Conservation (phyloP, 2,113 vertebrate genomes). For the Prunella himalayana region DNA sequence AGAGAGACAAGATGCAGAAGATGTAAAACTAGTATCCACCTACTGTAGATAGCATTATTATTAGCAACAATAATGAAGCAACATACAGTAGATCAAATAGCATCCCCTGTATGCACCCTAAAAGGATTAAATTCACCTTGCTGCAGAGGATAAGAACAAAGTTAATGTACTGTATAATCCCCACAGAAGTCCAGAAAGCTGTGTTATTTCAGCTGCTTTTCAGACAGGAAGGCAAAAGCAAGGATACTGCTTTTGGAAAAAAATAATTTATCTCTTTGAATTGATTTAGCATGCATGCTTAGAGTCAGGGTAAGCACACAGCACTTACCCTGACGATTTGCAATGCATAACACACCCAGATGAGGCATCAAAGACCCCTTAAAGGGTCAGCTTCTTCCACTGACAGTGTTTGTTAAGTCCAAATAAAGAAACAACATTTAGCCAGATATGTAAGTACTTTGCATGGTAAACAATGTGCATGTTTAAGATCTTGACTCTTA, state of each 20-base stretch:
- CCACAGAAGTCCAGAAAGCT: neutral
- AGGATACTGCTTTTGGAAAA: neutral
- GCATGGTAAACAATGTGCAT: neutral
- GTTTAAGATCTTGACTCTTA: neutral
- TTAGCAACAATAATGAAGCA: neutral
- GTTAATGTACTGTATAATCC: neutral
- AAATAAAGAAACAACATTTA: neutral
- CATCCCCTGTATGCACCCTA: neutral
- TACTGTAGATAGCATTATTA: neutral
- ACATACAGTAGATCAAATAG: neutral
- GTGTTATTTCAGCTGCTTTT: neutral
- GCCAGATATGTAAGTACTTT: neutral
- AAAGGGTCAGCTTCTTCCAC: neutral
- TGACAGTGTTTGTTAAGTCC: neutral
- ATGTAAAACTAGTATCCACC: neutral
- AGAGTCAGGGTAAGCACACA: neutral
- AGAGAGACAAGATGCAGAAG: neutral
- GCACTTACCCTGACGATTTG: neutral
- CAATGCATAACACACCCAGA: neutral
- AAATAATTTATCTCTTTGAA: slow-evolving; percentile 1
- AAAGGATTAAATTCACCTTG: slow-evolving; percentile 20
- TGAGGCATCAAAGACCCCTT: neutral
- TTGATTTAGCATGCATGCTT: neutral
- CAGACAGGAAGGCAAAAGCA: neutral
- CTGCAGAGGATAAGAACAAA: slow-evolving; percentile 1